These are phyloP conservation scores for Peromyscus melanophrys DNA, from an alignment of 2,797 vertebrate species.

Conservation along the genomic window DNA sequence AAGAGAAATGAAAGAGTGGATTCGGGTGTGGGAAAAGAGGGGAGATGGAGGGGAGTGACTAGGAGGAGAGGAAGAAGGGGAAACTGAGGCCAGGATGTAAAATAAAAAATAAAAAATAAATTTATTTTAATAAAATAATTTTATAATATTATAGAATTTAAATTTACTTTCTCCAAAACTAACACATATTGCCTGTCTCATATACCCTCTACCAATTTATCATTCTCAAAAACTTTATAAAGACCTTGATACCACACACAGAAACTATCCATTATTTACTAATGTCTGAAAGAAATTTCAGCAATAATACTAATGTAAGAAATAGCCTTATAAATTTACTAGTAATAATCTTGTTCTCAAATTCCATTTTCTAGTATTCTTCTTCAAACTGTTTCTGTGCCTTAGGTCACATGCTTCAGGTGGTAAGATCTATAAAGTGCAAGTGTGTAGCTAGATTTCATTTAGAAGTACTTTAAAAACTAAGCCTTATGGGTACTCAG, in stretches of 20 bases:
- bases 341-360: background rate
- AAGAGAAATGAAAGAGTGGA: no score
- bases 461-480: background rate
- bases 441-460: background rate
- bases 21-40: no score
- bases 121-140: no score
- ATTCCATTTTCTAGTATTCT: background rate
- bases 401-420: background rate
- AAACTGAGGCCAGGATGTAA: no score
- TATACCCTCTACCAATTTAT: background rate
- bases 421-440: fast-evolving
- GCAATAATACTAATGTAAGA: background rate
- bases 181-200: background rate
- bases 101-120: no score
- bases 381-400: background rate
- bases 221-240: background rate
- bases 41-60: no score
- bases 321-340: background rate
- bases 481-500: fast-evolving
- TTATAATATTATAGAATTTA: background rate
- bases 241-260: background rate
- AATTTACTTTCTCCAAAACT: background rate
- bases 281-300: background rate
- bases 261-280: background rate
- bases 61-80: no score